Conservation (phyloP, 2,797 vertebrate species). For the Monodelphis domestica region DNA sequence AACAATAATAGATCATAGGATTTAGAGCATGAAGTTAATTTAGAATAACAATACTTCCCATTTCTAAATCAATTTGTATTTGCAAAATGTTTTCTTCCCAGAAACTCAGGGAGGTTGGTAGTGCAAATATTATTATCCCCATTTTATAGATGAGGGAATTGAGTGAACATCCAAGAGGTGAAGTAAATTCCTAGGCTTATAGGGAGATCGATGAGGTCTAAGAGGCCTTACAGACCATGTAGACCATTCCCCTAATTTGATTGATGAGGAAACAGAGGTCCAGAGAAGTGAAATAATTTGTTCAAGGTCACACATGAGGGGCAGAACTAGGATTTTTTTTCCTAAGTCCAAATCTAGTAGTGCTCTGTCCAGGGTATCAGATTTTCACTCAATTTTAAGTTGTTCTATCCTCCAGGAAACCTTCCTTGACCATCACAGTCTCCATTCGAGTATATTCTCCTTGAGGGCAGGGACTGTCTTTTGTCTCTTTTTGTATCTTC, state of each 20-base stretch:
- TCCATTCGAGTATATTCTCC: no score
- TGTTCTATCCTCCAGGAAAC: constrained; percentile 2
- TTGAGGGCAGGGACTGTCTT: no score
- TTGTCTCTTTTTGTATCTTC: no score
- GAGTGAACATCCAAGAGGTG: background rate
- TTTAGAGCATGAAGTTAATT: background rate
- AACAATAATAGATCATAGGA: background rate
- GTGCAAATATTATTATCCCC: background rate
- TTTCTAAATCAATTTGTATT: background rate
- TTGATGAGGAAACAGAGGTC: background rate
- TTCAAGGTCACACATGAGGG: no score
- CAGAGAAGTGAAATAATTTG: no score
- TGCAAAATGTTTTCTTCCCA: background rate
- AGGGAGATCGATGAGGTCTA: no score
- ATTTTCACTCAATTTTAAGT: background rate
- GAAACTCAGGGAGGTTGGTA: background rate
- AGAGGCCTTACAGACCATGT: no score
- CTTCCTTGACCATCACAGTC: no score
- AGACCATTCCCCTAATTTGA: background rate
- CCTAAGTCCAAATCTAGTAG: no score
- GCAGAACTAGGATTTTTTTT: no score
- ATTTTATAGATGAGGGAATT: background rate
- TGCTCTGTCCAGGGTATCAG: no score
- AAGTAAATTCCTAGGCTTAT: background rate
- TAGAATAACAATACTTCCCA: background rate